Base-by-base conservation (phyloP, 2,113 vertebrate genomes). In the Burhinus bistriatus region DNA sequence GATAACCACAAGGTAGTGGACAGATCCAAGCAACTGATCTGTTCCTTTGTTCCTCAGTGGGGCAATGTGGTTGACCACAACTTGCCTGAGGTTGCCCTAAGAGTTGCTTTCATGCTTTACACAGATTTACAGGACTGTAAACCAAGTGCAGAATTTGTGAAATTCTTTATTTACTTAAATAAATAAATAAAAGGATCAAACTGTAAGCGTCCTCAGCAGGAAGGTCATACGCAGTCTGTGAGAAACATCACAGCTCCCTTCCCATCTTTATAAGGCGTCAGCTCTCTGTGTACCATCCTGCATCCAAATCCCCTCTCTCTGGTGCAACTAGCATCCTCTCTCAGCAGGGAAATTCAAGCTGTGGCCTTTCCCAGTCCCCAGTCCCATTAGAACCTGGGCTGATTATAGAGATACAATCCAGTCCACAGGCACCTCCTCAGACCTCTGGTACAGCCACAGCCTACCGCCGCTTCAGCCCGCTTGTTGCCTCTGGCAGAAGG, bases 391-490 rank as follows among this genome's bases (percentile, higher is more conserved):
- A 62, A 77, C 58, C 2, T 1, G 36, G 9, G 16, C 27, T 3
- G 6, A 32, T 26, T 34, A 32, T 12, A n/a, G 49, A 80, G 34
- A 45, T 1, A 69, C 5, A 80, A 54, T 26, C 23, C 23, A 21
- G 66, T 3, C 52, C 62, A 51, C 0, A 0, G 32, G 44, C 17
- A 20, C 26, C 15, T 40, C n/a, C 73, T 58, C 77, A 58, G 32
- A 90, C 12, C 22, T 38, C 38, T 2, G 8, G 54, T 47, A 73
- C 18, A 26, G 32, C 42, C 73, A 45, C 18, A 58, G 27, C 44
- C 54, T 68, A 44, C 25, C 25, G 44, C 4, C 17, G 44, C 44
- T 44, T 45, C 15, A 30, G 54, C 5, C 45, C 47, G 32, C 3
- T 40, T 8, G 21, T 0, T 59, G 40, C 49, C 69, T 51, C 65